phyloP scores from a whole-genome alignment of 2,113 vertebrate genomes.

The Narcine bancroftii region DNA sequence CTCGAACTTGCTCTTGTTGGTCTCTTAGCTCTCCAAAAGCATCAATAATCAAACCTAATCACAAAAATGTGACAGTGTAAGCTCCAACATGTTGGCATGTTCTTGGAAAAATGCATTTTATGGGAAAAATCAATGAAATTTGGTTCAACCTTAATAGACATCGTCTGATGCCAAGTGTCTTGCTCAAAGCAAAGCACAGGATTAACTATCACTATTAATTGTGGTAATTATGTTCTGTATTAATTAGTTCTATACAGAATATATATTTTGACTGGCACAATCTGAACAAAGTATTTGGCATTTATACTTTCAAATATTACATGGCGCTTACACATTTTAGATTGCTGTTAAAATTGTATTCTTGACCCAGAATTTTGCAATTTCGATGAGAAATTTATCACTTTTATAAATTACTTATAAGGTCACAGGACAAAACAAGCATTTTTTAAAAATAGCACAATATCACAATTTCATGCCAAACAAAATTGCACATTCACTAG shows the following conservation, averaged over 20 bases:
- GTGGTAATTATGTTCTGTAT: background rate
- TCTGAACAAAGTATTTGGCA: background rate
- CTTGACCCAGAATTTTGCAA: background rate
- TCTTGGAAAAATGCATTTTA: background rate
- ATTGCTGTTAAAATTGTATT: background rate
- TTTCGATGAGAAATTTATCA: background rate
- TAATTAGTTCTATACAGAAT: too few relatives aligned
- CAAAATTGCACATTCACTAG: background rate
- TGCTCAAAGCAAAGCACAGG: background rate
- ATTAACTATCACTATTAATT: background rate
- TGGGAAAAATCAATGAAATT: background rate
- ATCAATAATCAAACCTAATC: slow-evolving; percentile 89
- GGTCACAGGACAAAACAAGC: background rate
- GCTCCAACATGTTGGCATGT: background rate
- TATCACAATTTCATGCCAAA: background rate
- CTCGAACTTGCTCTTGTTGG: slow-evolving; percentile 95
- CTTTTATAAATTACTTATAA: too few relatives aligned
- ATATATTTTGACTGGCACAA: background rate
- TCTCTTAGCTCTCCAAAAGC: slow-evolving; percentile 96
- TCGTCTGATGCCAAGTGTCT: background rate
- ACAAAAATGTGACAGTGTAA: background rate
- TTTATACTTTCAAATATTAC: background rate
- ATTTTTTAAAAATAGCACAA: background rate
- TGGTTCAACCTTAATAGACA: background rate
- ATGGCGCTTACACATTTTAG: too few relatives aligned